Percentiles rank a stretch among this genome's conserved stretches.
Conservation (phyloP, 2,113 vertebrate genomes). For the Xyliphius kryptos region DNA sequence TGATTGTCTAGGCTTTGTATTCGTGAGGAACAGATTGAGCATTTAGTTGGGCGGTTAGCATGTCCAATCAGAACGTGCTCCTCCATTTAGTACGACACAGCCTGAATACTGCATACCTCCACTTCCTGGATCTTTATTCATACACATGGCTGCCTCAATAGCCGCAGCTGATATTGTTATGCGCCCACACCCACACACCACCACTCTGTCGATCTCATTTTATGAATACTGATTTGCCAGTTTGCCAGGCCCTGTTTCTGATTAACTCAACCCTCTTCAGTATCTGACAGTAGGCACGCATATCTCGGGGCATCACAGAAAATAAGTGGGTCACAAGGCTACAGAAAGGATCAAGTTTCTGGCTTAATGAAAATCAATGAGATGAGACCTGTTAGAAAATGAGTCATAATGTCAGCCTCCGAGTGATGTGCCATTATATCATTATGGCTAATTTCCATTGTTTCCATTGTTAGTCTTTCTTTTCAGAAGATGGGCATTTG, state of each 20-base stretch:
- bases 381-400: conserved; percentile 58
- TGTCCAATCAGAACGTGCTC: neutral
- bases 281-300: conserved; percentile 64
- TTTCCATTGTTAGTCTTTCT: conserved; percentile 55
- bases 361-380: conserved; percentile 62
- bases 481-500: conserved; percentile 47
- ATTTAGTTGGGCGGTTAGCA: conserved; percentile 11
- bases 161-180: conserved; percentile 25
- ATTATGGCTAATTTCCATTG: conserved; percentile 64
- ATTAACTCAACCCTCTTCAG: conserved; percentile 56
- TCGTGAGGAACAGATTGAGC: neutral
- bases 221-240: conserved; percentile 55
- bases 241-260: conserved; percentile 55
- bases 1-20: conserved; percentile 10
- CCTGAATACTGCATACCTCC: conserved; percentile 4
- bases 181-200: conserved; percentile 29
- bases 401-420: conserved; percentile 60
- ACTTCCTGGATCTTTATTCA: conserved; percentile 13
- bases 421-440: conserved; percentile 61
- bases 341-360: conserved; percentile 56
- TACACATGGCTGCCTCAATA: conserved; percentile 10
- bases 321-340: conserved; percentile 40
- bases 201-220: conserved; percentile 46
- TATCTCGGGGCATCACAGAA: conserved; percentile 59
- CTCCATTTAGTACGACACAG: conserved; percentile 4